Base-by-base conservation (phyloP, 2,797 vertebrate genomes). In the Vultur gryphus region DNA sequence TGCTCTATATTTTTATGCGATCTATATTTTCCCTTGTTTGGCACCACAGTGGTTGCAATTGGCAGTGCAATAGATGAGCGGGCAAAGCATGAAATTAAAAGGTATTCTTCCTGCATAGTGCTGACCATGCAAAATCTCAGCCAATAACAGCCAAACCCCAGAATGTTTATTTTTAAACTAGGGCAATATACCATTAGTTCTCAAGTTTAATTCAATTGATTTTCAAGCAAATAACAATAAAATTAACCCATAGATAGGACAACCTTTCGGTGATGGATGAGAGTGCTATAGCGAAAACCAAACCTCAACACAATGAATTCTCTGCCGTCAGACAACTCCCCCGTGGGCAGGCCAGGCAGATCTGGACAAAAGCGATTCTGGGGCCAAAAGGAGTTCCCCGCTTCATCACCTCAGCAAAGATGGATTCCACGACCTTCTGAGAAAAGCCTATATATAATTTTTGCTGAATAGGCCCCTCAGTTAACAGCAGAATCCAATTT, bases 401-500 rank as follows among this genome's bases (percentile, higher is more conserved):
- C 57, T 85, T 78, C 93, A 93, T 94, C 93, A 95, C 76, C 87
- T 93, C 91, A 76, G 88, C 91, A 90, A 72, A 75, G 64, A 88
- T 35, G 91, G 83, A 91, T 93, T 92, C 94, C 94, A 75, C 91
- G 94, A 97, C 89, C 95, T 97, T 97, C 93, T 64, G 84, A 82
- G 87, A 83, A 93, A 97, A 97, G 59, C 69, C 90, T 81, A 95
- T 90, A 94, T 86, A 94, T 97, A 91, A 79, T 89, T 97, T 97
- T 89, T 98, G 97, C 96, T 97, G 95, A 97, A 97, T 94, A 96
- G 84, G 84, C 61, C 84, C 79, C 97, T 97, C 87, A 83, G 90
- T 96, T 97, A 97, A 97, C 97, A 97, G 96, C 93, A 98, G 97
- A 98, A 98, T 97, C 96, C 97, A 97, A 97, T 97, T 97, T 98